These are phyloP conservation scores for Colistium nudipinnis DNA, from an alignment of 2,113 vertebrate species.

Conservation along the genomic window DNA sequence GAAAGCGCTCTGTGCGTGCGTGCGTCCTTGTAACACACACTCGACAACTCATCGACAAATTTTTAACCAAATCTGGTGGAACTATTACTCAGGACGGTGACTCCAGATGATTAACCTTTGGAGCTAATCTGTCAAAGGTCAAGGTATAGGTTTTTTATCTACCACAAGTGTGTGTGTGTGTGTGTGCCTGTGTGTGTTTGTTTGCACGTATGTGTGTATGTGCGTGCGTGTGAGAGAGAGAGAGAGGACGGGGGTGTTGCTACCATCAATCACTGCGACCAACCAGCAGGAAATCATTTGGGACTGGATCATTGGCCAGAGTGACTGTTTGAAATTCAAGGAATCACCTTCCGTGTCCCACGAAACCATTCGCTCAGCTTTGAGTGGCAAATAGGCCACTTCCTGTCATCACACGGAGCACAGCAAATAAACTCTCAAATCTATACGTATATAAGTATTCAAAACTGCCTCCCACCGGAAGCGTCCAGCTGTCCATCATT, in stretches of 20 bases:
- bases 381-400: neutral
- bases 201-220: neutral
- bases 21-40: too few relatives aligned
- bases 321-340: conserved; percentile 37
- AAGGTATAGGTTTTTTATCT: too few relatives aligned
- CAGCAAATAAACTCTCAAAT: neutral
- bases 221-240: neutral
- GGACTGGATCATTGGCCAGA: conserved; percentile 18
- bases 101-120: too few relatives aligned
- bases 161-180: neutral
- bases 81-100: too few relatives aligned
- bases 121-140: too few relatives aligned
- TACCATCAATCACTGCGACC: conserved; percentile 17
- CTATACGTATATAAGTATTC: neutral
- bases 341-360: conserved; percentile 1
- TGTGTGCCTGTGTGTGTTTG: neutral
- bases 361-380: conserved; percentile 17
- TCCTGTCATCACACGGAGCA: neutral
- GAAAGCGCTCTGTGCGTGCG: too few relatives aligned
- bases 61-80: too few relatives aligned
- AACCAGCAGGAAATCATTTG: conserved; percentile 11
- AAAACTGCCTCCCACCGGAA: neutral
- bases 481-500: conserved; percentile 25
- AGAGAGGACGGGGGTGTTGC: neutral
- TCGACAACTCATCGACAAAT: too few relatives aligned